Base-by-base conservation (phyloP, 2,797 vertebrate genomes). In the Champsocephalus esox region DNA sequence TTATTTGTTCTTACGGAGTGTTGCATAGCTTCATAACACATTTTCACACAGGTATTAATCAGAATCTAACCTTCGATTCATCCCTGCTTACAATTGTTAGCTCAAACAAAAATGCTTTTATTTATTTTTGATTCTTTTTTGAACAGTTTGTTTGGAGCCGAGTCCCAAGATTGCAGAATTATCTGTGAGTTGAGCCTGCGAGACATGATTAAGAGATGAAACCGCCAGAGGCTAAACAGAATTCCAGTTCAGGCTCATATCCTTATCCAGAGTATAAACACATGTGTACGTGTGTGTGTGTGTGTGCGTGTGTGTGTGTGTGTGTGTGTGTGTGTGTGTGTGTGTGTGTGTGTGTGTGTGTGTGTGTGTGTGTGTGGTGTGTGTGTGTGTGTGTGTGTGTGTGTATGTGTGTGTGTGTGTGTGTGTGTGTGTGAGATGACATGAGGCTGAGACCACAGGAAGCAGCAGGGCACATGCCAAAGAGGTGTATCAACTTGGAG, bases 191-290 rank as follows among this genome's bases (percentile, higher is more conserved):
- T 87, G 56, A 84, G 70, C 45, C 83, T 81, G 65, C 3, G 5
- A 85, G 81, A 75, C 59, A 58, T 81, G 82, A 88, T 91, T 81
- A 90, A 83, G 86, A 91, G 71, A 87, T 70, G 75, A 82, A 90
- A 90, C 90, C 84, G 7, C 84, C 78, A 82, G 75, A 81, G 17
- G 43, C 77, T 88, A 89, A 91, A 89, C 87, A 90, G 71, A 88
- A 88, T 86, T 88, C 87, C 85, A 90, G 76, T 87, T 88, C 67
- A 81, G 78, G 71, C 84, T 84, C 83, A 84, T 85, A 84, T 91
- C 84, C 80, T 88, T 32, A 87, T 88, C 64, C 80, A 80, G 70
- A 90, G 83, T 84, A 75, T 91, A 93, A 92, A 93, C 87, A 89
- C 88, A 60, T 60, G 63, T 19, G 28, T 79, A 19, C 19, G 75